Evolutionary conservation across 2,888 invertebrate genomes (phyloP).

Genomic region (Tyria jacobaeae): DNA sequence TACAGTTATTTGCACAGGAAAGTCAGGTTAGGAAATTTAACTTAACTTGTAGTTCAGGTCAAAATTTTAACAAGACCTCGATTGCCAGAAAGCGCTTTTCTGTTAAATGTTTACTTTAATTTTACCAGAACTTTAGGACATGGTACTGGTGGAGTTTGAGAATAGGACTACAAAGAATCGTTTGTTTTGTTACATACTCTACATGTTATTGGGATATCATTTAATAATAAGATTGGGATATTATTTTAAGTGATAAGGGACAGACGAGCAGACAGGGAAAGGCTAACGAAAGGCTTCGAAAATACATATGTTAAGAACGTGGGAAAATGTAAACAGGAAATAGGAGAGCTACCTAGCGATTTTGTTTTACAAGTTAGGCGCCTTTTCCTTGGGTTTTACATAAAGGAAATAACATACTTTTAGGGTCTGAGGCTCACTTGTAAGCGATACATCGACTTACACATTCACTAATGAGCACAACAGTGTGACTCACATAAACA

Average conservation of each 20-base stretch:
- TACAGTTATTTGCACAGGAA: background rate
- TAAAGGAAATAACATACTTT: slow-evolving; percentile 65
- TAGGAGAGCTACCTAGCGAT: slow-evolving; percentile 67
- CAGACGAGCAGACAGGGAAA: too few species aligned
- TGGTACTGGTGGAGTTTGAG: background rate
- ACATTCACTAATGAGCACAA: slow-evolving; percentile 82
- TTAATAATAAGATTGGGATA: too few species aligned
- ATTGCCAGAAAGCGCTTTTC: background rate
- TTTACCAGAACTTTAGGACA: background rate
- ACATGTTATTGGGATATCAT: background rate
- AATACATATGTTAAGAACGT: slow-evolving; percentile 46
- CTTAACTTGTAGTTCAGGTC: too few species aligned
- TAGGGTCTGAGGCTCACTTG: slow-evolving; percentile 77
- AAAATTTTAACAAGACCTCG: background rate
- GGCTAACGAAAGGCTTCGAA: slow-evolving; percentile 45
- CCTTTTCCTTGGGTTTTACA: slow-evolving; percentile 72
- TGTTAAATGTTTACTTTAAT: background rate
- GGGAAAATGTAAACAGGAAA: slow-evolving; percentile 49
- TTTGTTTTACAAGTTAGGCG: slow-evolving; percentile 86
- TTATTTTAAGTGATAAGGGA: too few species aligned
- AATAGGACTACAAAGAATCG: background rate
- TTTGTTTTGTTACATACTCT: background rate
- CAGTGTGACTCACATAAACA: slow-evolving; percentile 86
- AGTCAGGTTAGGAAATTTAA: too few species aligned
- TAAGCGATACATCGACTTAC: slow-evolving; percentile 76